Evolutionary conservation across 1,140 invertebrate species (phyloP).

Genomic region (Drosophila malerkotliana): DNA sequence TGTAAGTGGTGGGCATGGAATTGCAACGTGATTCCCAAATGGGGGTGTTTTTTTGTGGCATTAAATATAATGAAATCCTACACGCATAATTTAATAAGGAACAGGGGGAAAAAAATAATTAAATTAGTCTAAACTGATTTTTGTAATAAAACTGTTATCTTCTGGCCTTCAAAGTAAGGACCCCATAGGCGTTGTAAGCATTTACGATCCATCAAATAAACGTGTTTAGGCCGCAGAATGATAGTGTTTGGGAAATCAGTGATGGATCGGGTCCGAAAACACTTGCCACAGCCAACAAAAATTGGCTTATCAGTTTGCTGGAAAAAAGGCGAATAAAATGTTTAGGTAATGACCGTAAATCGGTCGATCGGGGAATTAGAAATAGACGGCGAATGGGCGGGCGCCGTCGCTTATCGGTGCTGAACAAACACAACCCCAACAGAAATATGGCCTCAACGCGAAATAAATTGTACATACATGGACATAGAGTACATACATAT

Average conservation of each 20-base stretch:
- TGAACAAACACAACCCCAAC: conserved; percentile 58
- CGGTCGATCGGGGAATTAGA: conserved; percentile 4
- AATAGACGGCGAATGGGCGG: conserved; percentile 34
- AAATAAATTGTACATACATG: background rate
- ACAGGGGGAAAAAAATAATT: background rate
- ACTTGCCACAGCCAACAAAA: conserved; percentile 68
- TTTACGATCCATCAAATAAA: conserved; percentile 7
- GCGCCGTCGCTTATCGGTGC: conserved; percentile 29
- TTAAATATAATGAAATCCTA: conserved; percentile 18
- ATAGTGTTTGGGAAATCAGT: conserved; percentile 23
- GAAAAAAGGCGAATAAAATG: conserved; percentile 13
- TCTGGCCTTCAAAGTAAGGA: background rate
- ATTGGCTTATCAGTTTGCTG: conserved; percentile 13
- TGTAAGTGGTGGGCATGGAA: conserved; percentile 37
- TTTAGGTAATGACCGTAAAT: conserved; percentile 34
- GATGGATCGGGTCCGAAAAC: conserved; percentile 26
- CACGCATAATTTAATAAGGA: conserved; percentile 20
- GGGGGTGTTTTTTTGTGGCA: conserved; percentile 37
- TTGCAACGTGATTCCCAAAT: conserved; percentile 58
- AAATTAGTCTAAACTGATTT: background rate
- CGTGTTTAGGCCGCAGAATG: background rate
- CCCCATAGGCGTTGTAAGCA: background rate
- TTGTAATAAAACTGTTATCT: background rate
- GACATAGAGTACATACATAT: no score
- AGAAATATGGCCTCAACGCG: background rate